phyloP scores from a whole-genome alignment of 2,888 invertebrate genomes.

The Digitonthophagus gazella region DNA sequence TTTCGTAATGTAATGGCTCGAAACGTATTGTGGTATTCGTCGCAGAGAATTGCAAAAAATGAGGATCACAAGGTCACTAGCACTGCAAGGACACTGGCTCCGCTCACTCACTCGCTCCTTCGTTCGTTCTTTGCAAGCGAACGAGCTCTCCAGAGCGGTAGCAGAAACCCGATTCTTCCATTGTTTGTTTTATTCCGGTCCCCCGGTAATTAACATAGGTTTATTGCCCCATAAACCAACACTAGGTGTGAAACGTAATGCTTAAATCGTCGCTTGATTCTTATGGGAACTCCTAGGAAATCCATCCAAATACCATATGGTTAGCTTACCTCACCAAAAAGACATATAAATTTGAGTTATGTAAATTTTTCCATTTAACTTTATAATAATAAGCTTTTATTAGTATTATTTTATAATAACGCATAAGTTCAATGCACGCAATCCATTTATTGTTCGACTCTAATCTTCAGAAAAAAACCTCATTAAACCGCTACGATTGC shows the following conservation, averaged over 20 bases:
- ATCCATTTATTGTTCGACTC: too few species aligned
- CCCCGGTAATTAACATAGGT: background rate
- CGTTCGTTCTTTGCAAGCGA: background rate
- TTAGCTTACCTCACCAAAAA: too few species aligned
- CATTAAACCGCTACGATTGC: background rate
- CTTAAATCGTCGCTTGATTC: background rate
- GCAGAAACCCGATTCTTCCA: background rate
- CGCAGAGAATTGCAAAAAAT: constrained; percentile 11
- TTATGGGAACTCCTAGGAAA: background rate
- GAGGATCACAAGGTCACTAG: constrained; percentile 14
- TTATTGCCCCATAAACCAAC: background rate
- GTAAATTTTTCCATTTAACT: too few species aligned
- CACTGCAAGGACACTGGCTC: constrained; percentile 13
- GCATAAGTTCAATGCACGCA: too few species aligned
- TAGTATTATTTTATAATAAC: too few species aligned
- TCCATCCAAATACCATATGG: background rate
- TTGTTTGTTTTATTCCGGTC: background rate
- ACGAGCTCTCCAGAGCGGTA: background rate
- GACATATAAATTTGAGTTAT: too few species aligned
- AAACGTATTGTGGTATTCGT: constrained; percentile 13
- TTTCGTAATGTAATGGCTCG: constrained; percentile 9
- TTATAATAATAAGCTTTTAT: too few species aligned
- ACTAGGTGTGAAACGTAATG: background rate
- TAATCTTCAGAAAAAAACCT: background rate
- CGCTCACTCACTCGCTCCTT: background rate